Conservation (phyloP, 2,888 invertebrate species). For the Hyles lineata region DNA sequence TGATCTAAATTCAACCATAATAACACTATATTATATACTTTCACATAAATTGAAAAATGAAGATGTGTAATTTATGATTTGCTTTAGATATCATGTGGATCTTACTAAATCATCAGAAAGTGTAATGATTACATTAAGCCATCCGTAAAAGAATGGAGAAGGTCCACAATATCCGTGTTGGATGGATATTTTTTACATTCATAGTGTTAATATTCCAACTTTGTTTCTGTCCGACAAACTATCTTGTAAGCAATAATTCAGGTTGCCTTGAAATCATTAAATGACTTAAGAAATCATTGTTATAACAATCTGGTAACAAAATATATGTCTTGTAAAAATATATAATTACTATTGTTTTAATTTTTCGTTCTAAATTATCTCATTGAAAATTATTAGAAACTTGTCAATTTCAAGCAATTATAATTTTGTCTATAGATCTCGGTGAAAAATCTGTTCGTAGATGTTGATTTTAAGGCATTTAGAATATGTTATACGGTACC, state of each 20-base stretch:
- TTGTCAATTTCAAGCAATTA: slow-evolving; percentile 15
- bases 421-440: slow-evolving; percentile 17
- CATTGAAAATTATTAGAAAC: background rate
- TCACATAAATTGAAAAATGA: too few species aligned
- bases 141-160: background rate
- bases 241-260: background rate
- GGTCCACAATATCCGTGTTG: background rate
- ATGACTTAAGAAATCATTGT: too few species aligned
- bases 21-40: background rate
- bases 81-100: background rate
- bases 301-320: too few species aligned
- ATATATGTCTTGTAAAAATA: background rate
- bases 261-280: background rate
- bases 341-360: background rate
- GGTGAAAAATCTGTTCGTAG: slow-evolving; percentile 10
- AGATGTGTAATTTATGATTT: background rate
- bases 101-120: too few species aligned
- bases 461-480: slow-evolving; percentile 23
- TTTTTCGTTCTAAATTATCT: background rate
- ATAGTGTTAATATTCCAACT: background rate
- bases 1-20: slow-evolving; percentile 4
- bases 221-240: background rate
- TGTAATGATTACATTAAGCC: background rate
- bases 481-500: slow-evolving; percentile 18
- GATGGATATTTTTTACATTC: background rate